Percentiles rank a stretch among this genome's conserved stretches.
phyloP scores from a whole-genome alignment of 2,113 vertebrate species.

The Aviceda subcristata region DNA sequence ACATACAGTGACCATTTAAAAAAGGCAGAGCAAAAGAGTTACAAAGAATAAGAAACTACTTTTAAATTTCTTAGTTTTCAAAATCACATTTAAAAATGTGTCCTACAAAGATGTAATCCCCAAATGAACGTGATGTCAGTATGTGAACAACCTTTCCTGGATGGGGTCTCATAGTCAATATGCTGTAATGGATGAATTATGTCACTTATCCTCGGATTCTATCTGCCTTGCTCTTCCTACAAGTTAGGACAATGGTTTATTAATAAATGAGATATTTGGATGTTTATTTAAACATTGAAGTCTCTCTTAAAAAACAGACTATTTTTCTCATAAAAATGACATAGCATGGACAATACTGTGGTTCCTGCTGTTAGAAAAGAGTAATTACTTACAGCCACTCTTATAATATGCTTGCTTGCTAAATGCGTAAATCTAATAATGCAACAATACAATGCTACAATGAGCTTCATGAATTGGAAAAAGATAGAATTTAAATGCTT shows the following conservation, averaged over 20 bases:
- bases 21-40: background rate
- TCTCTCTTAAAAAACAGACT: conserved; percentile 5
- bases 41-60: background rate
- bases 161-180: background rate
- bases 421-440: conserved; percentile 76
- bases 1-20: background rate
- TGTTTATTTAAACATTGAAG: conserved; percentile 17
- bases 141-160: background rate
- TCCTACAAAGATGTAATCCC: background rate
- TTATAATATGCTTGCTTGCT: conserved; percentile 63
- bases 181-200: background rate
- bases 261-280: conserved; percentile 15
- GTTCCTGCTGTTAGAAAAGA: conserved; percentile 66
- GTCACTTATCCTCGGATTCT: background rate
- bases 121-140: background rate
- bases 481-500: conserved; percentile 70
- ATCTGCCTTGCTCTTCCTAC: background rate
- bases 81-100: background rate
- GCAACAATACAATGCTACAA: conserved; percentile 66
- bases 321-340: conserved; percentile 60
- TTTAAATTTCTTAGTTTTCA: background rate
- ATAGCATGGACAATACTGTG: conserved; percentile 60
- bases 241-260: background rate
- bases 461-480: conserved; percentile 71
- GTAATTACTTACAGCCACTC: conserved; percentile 66